A percentile compares a stretch with the other conserved stretches of the same genome.
These are phyloP conservation scores for Luscinia luscinia DNA, from an alignment of 2,797 vertebrate species.

Conservation along the genomic window DNA sequence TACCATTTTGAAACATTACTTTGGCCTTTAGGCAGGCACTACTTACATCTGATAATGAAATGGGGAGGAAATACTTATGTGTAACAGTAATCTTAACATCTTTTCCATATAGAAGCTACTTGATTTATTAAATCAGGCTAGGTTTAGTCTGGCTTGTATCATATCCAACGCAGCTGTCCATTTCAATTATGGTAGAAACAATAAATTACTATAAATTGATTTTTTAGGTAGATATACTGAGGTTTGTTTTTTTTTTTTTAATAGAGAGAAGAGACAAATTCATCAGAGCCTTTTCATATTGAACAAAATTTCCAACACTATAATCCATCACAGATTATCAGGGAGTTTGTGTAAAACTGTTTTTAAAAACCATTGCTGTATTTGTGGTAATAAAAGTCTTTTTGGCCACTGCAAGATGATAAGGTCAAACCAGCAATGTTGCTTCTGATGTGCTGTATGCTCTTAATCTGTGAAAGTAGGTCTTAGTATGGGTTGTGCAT, in stretches of 20 bases:
- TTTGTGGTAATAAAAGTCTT: neutral
- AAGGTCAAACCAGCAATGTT: neutral
- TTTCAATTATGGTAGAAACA: neutral
- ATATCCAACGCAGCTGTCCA: neutral
- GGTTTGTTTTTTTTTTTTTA: accelerated
- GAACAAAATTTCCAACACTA: neutral
- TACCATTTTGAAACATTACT: neutral
- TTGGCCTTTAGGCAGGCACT: neutral
- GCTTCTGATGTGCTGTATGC: neutral
- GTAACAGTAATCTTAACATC: neutral
- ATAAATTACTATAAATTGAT: neutral
- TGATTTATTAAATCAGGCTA: neutral
- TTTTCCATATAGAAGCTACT: neutral
- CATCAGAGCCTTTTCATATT: neutral
- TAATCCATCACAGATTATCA: neutral
- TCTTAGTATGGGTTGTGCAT: neutral
- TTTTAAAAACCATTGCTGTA: neutral
- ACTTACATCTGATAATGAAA: neutral
- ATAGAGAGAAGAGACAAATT: neutral
- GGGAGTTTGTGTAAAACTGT: neutral
- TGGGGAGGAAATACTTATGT: neutral
- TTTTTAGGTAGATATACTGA: neutral
- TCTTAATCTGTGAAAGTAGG: neutral
- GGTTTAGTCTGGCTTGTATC: neutral
- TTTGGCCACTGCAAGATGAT: neutral